phyloP scores from a whole-genome alignment of 2,113 vertebrate genomes.

The Periophthalmus modestus region DNA sequence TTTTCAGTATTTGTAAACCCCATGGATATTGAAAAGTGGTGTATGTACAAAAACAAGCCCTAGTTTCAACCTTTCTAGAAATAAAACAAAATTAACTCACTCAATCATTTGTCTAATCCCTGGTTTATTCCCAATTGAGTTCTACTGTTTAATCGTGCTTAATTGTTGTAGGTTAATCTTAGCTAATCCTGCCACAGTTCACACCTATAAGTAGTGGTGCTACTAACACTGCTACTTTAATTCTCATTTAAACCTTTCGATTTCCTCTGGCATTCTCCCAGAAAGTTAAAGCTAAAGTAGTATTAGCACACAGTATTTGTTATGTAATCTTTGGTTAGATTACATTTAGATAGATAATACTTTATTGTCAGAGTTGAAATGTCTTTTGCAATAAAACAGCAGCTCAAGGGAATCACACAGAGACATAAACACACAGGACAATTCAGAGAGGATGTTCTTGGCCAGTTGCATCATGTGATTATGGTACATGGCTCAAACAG shows the following conservation, averaged over 20 bases:
- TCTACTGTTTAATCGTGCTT: not conserved
- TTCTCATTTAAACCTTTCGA: not conserved
- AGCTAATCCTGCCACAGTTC: not conserved
- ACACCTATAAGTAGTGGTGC: not conserved
- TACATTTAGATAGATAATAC: too few species aligned
- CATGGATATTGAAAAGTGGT: not conserved
- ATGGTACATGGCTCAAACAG: too few species aligned
- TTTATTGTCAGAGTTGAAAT: too few species aligned
- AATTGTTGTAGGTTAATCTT: not conserved
- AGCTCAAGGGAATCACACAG: too few species aligned
- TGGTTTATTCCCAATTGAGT: not conserved
- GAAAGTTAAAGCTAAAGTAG: not conserved
- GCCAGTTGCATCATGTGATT: too few species aligned
- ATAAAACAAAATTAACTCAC: not conserved
- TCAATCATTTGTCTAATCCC: not conserved
- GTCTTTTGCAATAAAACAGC: too few species aligned
- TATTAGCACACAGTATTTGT: not conserved
- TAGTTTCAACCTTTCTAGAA: not conserved
- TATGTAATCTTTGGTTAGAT: not conserved
- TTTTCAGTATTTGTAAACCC: not conserved
- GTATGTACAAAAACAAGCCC: not conserved
- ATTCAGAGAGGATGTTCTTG: too few species aligned
- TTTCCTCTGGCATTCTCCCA: not conserved
- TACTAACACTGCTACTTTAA: not conserved
- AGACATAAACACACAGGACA: too few species aligned